Conservation (phyloP, 2,888 invertebrate genomes). For the Thymelicus lineola region DNA sequence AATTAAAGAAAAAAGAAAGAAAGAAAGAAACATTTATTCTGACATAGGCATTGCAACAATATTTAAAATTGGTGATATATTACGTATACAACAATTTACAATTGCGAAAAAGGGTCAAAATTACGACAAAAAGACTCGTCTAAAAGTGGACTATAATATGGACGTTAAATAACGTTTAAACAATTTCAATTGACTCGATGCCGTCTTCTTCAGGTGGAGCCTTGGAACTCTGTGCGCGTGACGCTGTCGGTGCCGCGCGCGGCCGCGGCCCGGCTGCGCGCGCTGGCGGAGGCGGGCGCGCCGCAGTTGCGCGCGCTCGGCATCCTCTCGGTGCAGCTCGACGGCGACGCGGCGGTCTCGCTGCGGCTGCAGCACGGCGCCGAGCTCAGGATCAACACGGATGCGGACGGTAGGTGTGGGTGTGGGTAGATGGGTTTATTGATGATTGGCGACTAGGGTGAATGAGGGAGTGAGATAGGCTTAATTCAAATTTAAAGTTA, state of each 20-base stretch:
- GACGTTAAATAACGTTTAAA: no score
- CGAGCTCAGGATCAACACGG: constrained; percentile 73
- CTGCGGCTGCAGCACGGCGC: constrained; percentile 86
- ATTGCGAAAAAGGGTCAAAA: no score
- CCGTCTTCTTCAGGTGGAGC: constrained; percentile 92
- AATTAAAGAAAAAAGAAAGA: no score
- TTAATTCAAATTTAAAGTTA: no score
- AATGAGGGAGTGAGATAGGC: no score
- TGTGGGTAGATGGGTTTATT: not conserved
- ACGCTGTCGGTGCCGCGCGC: constrained; percentile 98
- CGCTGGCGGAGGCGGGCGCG: constrained; percentile 96
- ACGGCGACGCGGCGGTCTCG: constrained; percentile 93
- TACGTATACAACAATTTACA: no score
- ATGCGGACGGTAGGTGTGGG: constrained; percentile 62
- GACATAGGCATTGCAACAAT: no score
- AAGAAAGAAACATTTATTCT: no score
- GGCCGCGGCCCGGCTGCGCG: constrained; percentile 95
- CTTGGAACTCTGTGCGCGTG: constrained; percentile 99
- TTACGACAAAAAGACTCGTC: no score
- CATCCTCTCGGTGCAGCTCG: constrained; percentile 97
- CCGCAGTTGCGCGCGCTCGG: constrained; percentile 95
- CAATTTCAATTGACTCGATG: no score
- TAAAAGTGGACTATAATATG: no score
- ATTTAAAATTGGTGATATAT: no score
- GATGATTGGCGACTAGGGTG: not conserved